Evolutionary conservation across 64 coral and sea anemone genomes (phyloP), one percentile per base, ranked within the genome.

Genomic region (Astreopora myriophthalma): DNA sequence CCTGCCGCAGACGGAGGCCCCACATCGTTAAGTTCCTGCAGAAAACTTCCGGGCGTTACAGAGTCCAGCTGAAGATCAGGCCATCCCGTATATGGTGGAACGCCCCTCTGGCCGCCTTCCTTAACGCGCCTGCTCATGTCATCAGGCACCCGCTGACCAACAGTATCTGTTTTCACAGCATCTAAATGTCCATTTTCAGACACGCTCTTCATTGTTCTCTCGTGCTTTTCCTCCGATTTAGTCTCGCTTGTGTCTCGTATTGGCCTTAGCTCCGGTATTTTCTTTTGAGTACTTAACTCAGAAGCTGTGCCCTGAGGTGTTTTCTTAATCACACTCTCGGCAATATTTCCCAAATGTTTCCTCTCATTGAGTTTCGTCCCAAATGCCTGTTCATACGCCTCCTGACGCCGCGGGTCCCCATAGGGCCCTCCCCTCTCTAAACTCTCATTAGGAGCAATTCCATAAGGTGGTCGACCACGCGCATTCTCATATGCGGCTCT

Each of bases 1-100:
- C 86, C 87, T 64, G 80, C 69, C 12, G 84, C 23, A 20, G 79
- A 32, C 1, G 91, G 87, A 8, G 92, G 86, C 6, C 89, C 90
- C 16, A 75, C 95, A n/a, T 93, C 90, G 62, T 92, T 92, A 19
- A 97, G 88, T 70, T 97, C 95, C 76, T 94, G 91, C 30, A 97
- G 95, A 67, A 97, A 97, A 27, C 95, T 88, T 28, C 92, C 81
- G 2, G 87, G 91, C 1, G 75, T 34, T 14, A 29, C 57, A 19
- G 84, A 19, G 9, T 69, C 84, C 0, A 85, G 24, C 33, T 91
- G 89, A 12, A 70, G 19, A 24, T 67, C 75, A 67, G 90, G 70
- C 90, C 90, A 92, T n/a, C 32, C 60, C 71, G 85, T 92, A 80
- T 48, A 86, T 0, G 79, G 33, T 38, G 51, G 29, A 0, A 19